These are phyloP conservation scores for Meghimatium bilineatum DNA, from an alignment of 2,888 invertebrate species.

Conservation along the genomic window DNA sequence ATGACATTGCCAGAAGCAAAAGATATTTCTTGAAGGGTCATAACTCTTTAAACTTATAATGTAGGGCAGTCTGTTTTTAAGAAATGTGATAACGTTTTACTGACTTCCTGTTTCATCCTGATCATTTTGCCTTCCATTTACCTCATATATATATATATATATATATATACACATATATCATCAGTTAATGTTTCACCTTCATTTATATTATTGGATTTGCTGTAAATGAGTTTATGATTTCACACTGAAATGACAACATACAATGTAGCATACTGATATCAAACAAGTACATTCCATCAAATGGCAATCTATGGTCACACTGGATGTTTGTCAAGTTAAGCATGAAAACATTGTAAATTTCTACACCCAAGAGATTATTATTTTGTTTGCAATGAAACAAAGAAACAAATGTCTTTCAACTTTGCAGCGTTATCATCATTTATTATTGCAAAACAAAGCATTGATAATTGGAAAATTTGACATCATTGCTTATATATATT, in stretches of 20 bases:
- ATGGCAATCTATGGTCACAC: background rate
- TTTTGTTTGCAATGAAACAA: slow-evolving; percentile 24
- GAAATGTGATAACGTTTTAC: slow-evolving; percentile 7
- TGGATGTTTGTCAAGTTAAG: background rate
- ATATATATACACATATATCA: background rate
- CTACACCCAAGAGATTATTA: background rate
- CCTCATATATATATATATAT: slow-evolving; percentile 25
- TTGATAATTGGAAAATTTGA: background rate
- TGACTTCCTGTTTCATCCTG: slow-evolving; percentile 12
- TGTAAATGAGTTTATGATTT: slow-evolving; percentile 17
- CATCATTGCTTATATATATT: background rate
- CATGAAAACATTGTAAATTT: background rate
- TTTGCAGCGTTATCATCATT: slow-evolving; percentile 20
- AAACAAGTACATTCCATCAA: slow-evolving; percentile 23
- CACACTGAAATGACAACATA: background rate
- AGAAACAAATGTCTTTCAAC: slow-evolving; percentile 22
- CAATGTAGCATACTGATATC: background rate
- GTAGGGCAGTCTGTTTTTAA: background rate
- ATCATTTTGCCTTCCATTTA: slow-evolving; percentile 30
- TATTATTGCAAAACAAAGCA: background rate
- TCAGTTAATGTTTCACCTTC: background rate
- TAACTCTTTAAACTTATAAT: background rate
- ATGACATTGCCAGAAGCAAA: background rate
- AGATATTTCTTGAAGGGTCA: background rate
- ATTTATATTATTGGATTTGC: background rate